Evolutionary conservation across 2,888 invertebrate genomes (phyloP).

Genomic region (Mythimna ferrago): DNA sequence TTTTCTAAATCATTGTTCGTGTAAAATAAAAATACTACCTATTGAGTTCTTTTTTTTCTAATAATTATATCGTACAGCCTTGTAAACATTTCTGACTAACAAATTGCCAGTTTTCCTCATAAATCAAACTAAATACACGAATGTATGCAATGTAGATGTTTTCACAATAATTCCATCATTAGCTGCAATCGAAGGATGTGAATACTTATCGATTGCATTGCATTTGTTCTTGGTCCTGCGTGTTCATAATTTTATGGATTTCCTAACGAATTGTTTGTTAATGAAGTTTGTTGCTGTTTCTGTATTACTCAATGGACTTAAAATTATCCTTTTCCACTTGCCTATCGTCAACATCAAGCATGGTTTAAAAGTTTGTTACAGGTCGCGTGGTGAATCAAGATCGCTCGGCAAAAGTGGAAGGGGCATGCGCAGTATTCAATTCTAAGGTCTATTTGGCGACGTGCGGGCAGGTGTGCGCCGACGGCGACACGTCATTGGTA

Average conservation of each 20-base stretch:
- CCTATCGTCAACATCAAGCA: too few species aligned
- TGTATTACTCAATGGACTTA: slow-evolving; percentile 12
- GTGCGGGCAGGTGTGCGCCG: too few species aligned
- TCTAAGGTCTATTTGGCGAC: too few species aligned
- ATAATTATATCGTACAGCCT: background rate
- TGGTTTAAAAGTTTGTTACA: too few species aligned
- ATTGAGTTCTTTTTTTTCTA: too few species aligned
- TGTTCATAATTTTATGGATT: slow-evolving; percentile 38
- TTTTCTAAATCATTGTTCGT: too few species aligned
- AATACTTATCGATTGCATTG: slow-evolving; percentile 55
- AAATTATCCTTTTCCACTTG: too few species aligned
- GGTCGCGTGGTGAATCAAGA: too few species aligned
- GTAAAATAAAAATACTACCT: too few species aligned
- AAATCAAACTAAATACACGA: slow-evolving; percentile 18
- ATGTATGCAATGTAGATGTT: slow-evolving; percentile 32
- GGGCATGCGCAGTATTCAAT: too few species aligned
- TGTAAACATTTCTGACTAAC: background rate
- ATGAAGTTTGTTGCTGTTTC: slow-evolving; percentile 19
- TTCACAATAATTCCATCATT: slow-evolving; percentile 48
- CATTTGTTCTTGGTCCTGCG: slow-evolving; percentile 47
- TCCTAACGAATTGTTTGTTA: slow-evolving; percentile 31
- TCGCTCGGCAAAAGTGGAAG: too few species aligned
- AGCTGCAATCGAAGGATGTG: slow-evolving; percentile 51
- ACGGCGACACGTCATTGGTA: too few species aligned
- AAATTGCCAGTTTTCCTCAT: background rate